These are phyloP conservation scores for Pteruthius melanotis DNA, from an alignment of 2,113 vertebrate species.

Conservation along the genomic window DNA sequence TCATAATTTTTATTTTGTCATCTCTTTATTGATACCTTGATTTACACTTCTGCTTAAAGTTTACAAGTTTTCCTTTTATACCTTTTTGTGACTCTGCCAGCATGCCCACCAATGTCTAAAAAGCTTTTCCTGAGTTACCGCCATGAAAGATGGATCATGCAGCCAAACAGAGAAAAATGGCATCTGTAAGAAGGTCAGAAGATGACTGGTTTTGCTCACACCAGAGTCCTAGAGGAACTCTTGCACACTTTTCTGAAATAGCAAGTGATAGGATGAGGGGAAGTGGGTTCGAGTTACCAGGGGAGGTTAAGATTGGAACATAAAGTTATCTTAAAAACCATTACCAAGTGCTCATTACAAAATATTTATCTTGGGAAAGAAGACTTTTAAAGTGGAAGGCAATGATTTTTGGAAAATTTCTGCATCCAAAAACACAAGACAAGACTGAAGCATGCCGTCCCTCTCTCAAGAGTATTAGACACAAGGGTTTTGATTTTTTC, in stretches of 20 bases:
- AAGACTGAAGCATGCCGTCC: background rate
- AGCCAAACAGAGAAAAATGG: background rate
- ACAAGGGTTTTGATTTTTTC: background rate
- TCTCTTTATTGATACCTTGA: background rate
- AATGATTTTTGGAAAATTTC: background rate
- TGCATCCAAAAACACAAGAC: background rate
- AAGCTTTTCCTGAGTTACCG: background rate
- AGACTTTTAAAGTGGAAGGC: background rate
- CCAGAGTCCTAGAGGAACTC: background rate
- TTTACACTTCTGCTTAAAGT: background rate
- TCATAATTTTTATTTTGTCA: background rate
- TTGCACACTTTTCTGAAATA: background rate
- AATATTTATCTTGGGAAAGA: background rate
- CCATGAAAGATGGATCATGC: background rate
- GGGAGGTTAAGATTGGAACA: background rate
- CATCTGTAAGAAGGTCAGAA: background rate
- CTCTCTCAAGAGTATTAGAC: background rate
- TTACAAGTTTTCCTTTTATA: background rate
- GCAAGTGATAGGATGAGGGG: background rate
- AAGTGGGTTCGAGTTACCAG: background rate
- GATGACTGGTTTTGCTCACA: background rate
- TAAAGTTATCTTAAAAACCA: background rate
- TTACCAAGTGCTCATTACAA: background rate
- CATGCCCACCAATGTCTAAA: background rate
- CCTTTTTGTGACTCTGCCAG: background rate